A percentile compares a stretch with the other conserved stretches of the same genome.
These are phyloP conservation scores for Chiroxiphia lanceolata DNA, from an alignment of 2,797 vertebrate genomes.

Conservation along the genomic window DNA sequence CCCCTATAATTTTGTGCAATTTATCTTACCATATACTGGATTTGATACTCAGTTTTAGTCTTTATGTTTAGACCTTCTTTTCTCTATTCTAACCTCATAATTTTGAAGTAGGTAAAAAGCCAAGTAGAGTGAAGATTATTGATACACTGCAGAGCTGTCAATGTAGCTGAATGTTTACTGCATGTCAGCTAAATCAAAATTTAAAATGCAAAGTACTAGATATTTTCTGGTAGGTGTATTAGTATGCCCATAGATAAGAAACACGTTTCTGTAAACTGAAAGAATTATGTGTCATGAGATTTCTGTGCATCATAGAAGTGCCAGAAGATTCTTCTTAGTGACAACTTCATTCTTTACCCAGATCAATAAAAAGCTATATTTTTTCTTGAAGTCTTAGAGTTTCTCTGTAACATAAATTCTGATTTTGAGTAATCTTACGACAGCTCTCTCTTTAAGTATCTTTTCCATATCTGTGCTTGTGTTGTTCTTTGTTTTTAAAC, in stretches of 20 bases:
- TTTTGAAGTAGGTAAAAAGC: neutral
- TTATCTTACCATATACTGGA: neutral
- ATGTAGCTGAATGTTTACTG: neutral
- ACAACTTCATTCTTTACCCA: neutral
- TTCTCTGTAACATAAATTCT: neutral
- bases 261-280: neutral
- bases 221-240: neutral
- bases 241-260: neutral
- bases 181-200: neutral
- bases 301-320: neutral
- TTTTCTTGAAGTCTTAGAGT: neutral
- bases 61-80: neutral
- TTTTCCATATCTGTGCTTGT: neutral
- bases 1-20: neutral
- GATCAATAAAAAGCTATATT: neutral
- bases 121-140: neutral
- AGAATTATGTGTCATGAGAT: neutral
- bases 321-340: neutral
- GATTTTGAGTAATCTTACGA: neutral
- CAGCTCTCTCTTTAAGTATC: neutral
- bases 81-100: neutral
- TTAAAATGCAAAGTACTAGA: neutral
- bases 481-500: neutral
- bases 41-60: neutral
- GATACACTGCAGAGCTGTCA: neutral